Conservation (phyloP, 2,888 invertebrate species). For the Acanthococcus lagerstroemiae region DNA sequence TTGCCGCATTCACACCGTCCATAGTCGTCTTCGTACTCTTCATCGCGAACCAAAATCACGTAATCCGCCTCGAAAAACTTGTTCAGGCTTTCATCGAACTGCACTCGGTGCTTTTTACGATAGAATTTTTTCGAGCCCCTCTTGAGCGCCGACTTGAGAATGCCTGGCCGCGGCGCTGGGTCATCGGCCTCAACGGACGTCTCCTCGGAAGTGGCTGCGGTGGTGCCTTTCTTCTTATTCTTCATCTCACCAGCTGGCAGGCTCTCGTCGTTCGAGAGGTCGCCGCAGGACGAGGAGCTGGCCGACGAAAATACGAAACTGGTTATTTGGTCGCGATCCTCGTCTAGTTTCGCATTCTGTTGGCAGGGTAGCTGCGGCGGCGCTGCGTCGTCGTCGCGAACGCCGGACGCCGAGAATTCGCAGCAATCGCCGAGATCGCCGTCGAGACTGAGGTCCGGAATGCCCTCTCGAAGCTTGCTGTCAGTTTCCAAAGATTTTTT, state of each 20-base stretch:
- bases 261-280: neutral
- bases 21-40: slow-evolving; percentile 70
- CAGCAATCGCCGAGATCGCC: neutral
- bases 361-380: too few relatives aligned
- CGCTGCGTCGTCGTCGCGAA: neutral
- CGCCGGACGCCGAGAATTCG: too few relatives aligned
- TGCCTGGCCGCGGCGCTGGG: slow-evolving; percentile 33
- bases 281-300: neutral
- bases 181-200: slow-evolving; percentile 14
- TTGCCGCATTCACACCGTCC: slow-evolving; percentile 61
- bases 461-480: slow-evolving; percentile 11
- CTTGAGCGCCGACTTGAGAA: slow-evolving; percentile 37
- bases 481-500: slow-evolving; percentile 22
- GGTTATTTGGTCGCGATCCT: slow-evolving; percentile 17
- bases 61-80: slow-evolving; percentile 88
- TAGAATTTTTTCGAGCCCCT: slow-evolving; percentile 33
- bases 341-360: slow-evolving; percentile 34
- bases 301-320: neutral
- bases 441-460: slow-evolving; percentile 9
- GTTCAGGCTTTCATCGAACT: slow-evolving; percentile 80
- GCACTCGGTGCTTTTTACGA: slow-evolving; percentile 62
- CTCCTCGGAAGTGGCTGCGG: neutral
- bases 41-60: slow-evolving; percentile 79
- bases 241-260: neutral
- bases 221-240: slow-evolving; percentile 7